Percentiles rank a stretch among this genome's conserved stretches.
Conservation (phyloP, 2,888 invertebrate genomes). For the Mesorhabditis sp. region DNA sequence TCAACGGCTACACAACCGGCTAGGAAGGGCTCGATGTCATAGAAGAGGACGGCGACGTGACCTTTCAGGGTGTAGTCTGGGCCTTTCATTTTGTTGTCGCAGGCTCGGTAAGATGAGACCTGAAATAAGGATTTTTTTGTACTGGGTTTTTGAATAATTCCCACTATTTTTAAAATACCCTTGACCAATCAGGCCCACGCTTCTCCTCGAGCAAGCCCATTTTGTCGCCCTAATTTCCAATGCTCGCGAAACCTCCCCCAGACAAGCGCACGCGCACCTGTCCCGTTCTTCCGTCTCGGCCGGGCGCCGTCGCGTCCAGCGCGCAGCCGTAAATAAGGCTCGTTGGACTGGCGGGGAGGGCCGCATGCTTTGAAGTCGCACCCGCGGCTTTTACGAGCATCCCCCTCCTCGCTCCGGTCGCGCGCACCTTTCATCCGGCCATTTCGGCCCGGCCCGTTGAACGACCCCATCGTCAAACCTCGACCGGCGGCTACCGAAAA, state of each 20-base stretch:
- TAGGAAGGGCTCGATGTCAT: constrained; percentile 42
- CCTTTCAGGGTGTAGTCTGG: constrained; percentile 35
- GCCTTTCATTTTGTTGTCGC: constrained; percentile 35
- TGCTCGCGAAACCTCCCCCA: no score
- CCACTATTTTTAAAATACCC: not conserved
- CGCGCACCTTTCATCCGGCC: not conserved
- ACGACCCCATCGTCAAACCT: no score
- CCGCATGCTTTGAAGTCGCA: not conserved
- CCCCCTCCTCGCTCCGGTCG: not conserved
- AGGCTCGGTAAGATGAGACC: constrained; percentile 41
- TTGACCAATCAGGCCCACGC: not conserved
- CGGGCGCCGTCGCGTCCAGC: no score
- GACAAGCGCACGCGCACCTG: no score
- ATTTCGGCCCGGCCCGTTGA: no score
- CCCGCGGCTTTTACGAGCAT: not conserved
- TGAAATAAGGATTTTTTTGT: constrained; percentile 15
- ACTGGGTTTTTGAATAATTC: not conserved
- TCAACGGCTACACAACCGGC: constrained; percentile 44
- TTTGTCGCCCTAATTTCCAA: no score
- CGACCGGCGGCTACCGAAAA: no score
- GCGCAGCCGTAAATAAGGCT: not conserved
- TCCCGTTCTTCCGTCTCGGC: no score
- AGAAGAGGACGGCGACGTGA: constrained; percentile 44
- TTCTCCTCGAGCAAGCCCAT: not conserved
- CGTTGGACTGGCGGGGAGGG: not conserved